Evolutionary conservation across 1,140 invertebrate genomes (phyloP).

Genomic region (Battus philenor): DNA sequence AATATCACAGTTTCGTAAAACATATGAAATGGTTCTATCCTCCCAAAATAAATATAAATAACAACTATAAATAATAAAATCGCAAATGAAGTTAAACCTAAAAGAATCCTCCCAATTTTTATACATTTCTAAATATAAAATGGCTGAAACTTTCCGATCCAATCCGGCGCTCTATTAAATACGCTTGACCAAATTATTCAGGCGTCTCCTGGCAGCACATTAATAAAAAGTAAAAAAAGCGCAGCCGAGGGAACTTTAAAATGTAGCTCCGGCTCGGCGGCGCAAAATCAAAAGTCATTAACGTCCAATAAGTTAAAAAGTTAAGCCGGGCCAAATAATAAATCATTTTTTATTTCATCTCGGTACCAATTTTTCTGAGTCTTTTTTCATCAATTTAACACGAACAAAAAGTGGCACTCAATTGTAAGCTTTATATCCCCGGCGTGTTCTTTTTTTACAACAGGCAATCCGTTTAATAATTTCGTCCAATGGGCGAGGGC

Average conservation of each 20-base stretch:
- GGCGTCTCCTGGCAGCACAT: constrained; percentile 24
- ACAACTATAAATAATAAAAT: too few species aligned
- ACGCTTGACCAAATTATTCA: constrained; percentile 22
- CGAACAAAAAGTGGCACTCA: constrained; percentile 65
- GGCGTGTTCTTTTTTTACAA: constrained; percentile 46
- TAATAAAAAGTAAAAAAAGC: constrained; percentile 36
- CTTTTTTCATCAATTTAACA: constrained; percentile 73
- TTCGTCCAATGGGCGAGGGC: constrained; percentile 47
- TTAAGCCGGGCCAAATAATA: constrained; percentile 55
- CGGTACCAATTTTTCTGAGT: constrained; percentile 58
- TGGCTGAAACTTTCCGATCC: constrained; percentile 6
- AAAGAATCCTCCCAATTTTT: too few species aligned
- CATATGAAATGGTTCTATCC: too few species aligned
- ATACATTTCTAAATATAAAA: constrained; percentile 7
- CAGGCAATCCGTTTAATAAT: constrained; percentile 58
- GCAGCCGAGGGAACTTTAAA: constrained; percentile 25
- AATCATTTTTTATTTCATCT: constrained; percentile 72
- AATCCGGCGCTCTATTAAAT: constrained; percentile 6
- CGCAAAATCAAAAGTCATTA: constrained; percentile 72
- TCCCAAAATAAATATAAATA: too few species aligned
- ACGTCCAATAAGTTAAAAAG: constrained; percentile 73
- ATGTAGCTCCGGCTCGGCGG: constrained; percentile 24
- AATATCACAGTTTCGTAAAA: too few species aligned
- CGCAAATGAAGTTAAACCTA: too few species aligned
- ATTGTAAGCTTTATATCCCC: constrained; percentile 63